Conservation (phyloP, 2,797 vertebrate genomes). For the Enteromius anoplus region DNA sequence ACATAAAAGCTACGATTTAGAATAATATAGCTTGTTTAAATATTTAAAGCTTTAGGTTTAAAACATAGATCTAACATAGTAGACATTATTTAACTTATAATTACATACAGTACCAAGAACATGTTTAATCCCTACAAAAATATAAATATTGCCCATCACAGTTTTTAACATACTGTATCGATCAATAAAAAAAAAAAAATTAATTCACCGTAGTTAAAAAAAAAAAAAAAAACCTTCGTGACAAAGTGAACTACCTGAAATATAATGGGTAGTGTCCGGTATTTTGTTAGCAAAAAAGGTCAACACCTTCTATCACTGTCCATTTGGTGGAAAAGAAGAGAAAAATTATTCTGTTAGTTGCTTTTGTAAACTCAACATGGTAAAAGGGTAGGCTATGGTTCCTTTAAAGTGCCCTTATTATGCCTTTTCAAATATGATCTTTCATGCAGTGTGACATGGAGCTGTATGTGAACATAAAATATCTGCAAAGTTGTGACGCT, state of each 20-base stretch:
- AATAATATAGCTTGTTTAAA: neutral
- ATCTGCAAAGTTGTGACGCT: too few relatives aligned
- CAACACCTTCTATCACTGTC: neutral
- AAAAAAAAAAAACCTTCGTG: neutral
- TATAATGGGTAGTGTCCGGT: neutral
- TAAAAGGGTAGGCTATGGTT: neutral
- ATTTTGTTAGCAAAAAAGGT: neutral
- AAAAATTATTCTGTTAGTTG: neutral
- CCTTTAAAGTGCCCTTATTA: neutral
- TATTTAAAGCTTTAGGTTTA: neutral
- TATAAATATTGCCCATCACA: neutral
- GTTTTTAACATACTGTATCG: neutral
- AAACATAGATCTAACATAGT: neutral
- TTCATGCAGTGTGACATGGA: too few relatives aligned
- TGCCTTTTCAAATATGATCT: too few relatives aligned
- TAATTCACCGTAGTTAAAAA: too few relatives aligned
- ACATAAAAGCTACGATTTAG: neutral
- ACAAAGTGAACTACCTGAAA: neutral
- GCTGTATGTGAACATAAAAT: too few relatives aligned
- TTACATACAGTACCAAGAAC: neutral
- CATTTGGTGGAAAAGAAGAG: neutral
- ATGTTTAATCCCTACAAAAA: neutral
- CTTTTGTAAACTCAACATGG: neutral
- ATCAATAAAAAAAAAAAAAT: neutral
- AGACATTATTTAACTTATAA: neutral